Base-by-base conservation (phyloP, 2,888 invertebrate species). In the Operophtera brumata region DNA sequence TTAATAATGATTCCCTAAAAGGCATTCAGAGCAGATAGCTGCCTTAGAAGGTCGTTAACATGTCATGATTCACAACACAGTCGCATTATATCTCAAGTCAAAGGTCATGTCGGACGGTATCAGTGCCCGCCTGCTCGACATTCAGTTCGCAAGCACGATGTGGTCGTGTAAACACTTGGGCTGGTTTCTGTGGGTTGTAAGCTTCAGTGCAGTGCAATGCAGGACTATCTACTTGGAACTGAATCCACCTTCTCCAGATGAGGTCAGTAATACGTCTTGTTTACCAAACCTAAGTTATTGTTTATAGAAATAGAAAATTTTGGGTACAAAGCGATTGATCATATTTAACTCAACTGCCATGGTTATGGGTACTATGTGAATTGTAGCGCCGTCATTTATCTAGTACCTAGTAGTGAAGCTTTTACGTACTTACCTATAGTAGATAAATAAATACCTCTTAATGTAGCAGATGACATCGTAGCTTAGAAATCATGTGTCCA, bases 141-240 rank as follows among this genome's bases (percentile, higher is more conserved):
- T 71, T 65, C 66, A 67, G 75, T 72, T 54, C 52, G 53, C 45
- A 57, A 64, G 61, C 56, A 67, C 54, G 62, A 81, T 81, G 82
- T 53, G 51, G 61, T 52, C 58, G 61, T 52, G 60, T 55, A 65
- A 47, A 52, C 59, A 58, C 61, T 57, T 73, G 47, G 41, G 65
- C 46, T 64, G 68, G 56, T 48, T 79, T 20, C 34, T 75, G 45
- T 69, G 59, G 13, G 10, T 73, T 12, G 10, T 69, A 48, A 59
- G 58, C 20, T 52, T 67, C 41, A 62, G 61, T 67, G 59, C 59
- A 11, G 82, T 73, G 51, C 59, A 59, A 34, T 70, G 78, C 42
- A 70, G 64, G 54, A 84, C 84, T 2, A 77, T 85, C 54, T 86
- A 75, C 64, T 57, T 81, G 64, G 84, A 85, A 58, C 62, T 79